Evolutionary conservation across 2,797 vertebrate species (phyloP).

Genomic region (Bucorvus abyssinicus): DNA sequence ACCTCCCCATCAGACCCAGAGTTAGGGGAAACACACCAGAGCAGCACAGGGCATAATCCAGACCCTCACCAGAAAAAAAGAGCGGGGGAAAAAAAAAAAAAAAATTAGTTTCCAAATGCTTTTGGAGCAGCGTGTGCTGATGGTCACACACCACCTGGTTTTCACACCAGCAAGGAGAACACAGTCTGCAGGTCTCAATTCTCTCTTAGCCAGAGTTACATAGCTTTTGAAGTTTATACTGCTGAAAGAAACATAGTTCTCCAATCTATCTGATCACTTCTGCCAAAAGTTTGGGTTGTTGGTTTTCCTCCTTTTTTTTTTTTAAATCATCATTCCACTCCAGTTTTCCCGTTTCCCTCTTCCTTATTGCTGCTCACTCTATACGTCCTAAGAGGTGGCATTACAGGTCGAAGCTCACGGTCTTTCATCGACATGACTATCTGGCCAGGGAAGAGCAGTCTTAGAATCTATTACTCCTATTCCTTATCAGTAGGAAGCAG

Average conservation of each 20-base stretch:
- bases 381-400: not conserved
- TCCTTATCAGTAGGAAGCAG: slow-evolving; percentile 51
- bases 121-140: not conserved
- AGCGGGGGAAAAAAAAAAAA: not conserved
- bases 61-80: not conserved
- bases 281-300: not conserved
- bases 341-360: not conserved
- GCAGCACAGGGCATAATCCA: not conserved
- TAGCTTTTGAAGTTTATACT: not conserved
- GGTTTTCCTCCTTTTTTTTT: not conserved
- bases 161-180: not conserved
- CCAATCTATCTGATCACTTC: not conserved
- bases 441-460: not conserved
- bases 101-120: not conserved
- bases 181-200: not conserved
- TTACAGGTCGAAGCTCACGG: not conserved
- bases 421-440: not conserved
- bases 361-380: not conserved
- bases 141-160: not conserved
- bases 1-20: too few relatives aligned
- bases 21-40: not conserved
- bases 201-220: not conserved
- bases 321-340: not conserved
- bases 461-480: slow-evolving; percentile 13
- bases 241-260: not conserved